Conservation (phyloP, 2,113 vertebrate species). For the Morone chrysops region DNA sequence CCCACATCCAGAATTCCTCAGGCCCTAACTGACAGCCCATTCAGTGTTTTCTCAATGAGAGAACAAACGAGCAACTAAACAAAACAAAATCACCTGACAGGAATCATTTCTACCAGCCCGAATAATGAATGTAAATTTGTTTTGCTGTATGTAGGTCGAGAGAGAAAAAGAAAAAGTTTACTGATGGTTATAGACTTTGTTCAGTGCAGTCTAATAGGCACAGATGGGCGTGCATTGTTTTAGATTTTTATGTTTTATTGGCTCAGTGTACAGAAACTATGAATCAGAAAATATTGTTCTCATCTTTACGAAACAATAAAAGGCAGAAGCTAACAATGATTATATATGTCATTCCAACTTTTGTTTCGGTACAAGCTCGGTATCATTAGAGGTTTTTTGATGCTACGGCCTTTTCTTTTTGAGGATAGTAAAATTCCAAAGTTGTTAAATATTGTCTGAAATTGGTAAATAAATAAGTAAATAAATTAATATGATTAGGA, state of each 20-base stretch:
- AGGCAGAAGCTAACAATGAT: not conserved
- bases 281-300: not conserved
- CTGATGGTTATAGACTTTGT: not conserved
- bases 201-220: not conserved
- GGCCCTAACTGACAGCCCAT: not conserved
- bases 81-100: not conserved
- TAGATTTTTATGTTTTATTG: not conserved
- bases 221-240: not conserved
- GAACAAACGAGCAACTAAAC: not conserved
- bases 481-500: too few species aligned
- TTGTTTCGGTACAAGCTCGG: not conserved
- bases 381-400: not conserved
- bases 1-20: constrained; percentile 40
- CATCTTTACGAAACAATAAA: not conserved
- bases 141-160: not conserved
- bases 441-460: too few species aligned
- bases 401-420: too few species aligned
- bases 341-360: not conserved
- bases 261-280: not conserved
- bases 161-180: not conserved
- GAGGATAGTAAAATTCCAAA: too few species aligned
- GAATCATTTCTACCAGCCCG: not conserved
- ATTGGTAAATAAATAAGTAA: too few species aligned
- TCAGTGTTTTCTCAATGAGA: not conserved
- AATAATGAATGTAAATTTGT: not conserved